Base-by-base conservation (phyloP, 2,888 invertebrate species). In the Xestia rhomboidea region DNA sequence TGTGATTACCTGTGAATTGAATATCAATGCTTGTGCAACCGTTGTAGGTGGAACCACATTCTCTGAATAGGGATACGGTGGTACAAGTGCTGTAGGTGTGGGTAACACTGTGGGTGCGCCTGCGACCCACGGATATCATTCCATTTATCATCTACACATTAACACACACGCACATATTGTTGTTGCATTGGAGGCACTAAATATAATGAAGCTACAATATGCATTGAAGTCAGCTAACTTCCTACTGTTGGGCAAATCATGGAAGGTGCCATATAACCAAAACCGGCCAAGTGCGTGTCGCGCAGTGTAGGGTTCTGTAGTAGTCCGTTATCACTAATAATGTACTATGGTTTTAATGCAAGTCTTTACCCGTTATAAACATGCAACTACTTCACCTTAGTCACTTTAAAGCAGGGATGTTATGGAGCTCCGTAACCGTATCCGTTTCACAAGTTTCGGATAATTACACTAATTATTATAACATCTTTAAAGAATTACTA, bases 41-140 rank as follows among this genome's bases (percentile, higher is more conserved):
- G 70, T 80, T 85, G 94, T 94, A 93, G 94, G 95, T 91, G 92
- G 93, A 88, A 91, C 90, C 89, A 91, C 93, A 94, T 94, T 94
- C 92, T 91, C 91, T 91, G 91, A 91, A 92, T 90, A 90, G 92
- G 92, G 89, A 90, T 91, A 92, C 89, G 90, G 84, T 89, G 87
- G 87, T 83, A 87, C 81, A 78, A 73, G 87, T 83, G 85, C 78
- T 82, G 86, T 91, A 88, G 91, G 92, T 92, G 93, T 93, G 90
- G 90, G 89, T 89, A 87, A 81, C 80, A 73, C 71, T 79, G 94
- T 94, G 93, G 95, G 94, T 92, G 94, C 94, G 94, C 94, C 94
- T 90, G 92, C 92, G 74, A 82, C 87, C 87, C 84, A 81, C 81
- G 88, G 82, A 87, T 87, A 87, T 89, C 85, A 89, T 87, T 88